A percentile compares a stretch with the other conserved stretches of the same genome.
Conservation (phyloP, 2,113 vertebrate genomes). For the Corythaeola cristata region DNA sequence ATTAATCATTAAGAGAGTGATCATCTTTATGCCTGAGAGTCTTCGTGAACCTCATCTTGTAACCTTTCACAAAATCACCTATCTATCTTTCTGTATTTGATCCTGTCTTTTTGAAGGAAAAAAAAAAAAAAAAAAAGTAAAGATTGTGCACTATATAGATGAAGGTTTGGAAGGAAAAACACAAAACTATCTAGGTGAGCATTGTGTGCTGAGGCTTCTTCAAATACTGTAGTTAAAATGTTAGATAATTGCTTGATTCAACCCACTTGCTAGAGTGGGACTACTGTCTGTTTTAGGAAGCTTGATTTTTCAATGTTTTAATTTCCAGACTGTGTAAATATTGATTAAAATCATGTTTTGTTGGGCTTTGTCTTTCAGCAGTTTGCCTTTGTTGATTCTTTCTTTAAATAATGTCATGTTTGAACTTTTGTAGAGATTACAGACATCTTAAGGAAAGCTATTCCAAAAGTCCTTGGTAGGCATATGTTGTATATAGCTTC, state of each 20-base stretch:
- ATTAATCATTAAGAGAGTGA: neutral
- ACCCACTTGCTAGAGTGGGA: neutral
- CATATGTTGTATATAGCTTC: neutral
- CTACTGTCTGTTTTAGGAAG: neutral
- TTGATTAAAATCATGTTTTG: neutral
- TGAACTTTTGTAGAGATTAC: neutral
- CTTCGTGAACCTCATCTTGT: neutral
- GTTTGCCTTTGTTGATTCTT: neutral
- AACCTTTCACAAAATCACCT: neutral
- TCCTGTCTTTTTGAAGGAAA: neutral
- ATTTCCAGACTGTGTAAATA: neutral
- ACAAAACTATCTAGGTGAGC: accelerated
- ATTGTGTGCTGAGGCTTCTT: neutral
- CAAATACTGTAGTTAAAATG: neutral
- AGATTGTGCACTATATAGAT: neutral
- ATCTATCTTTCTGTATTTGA: neutral
- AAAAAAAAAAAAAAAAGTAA: neutral
- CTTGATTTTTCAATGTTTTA: neutral
- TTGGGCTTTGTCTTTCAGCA: neutral
- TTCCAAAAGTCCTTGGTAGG: neutral
- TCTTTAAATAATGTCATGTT: neutral
- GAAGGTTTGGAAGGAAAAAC: neutral
- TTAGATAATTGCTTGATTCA: neutral
- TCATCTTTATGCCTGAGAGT: neutral
- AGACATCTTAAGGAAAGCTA: neutral